Evolutionary conservation across 1,140 invertebrate genomes (phyloP).

Genomic region (Pseudomyrmex sp.): DNA sequence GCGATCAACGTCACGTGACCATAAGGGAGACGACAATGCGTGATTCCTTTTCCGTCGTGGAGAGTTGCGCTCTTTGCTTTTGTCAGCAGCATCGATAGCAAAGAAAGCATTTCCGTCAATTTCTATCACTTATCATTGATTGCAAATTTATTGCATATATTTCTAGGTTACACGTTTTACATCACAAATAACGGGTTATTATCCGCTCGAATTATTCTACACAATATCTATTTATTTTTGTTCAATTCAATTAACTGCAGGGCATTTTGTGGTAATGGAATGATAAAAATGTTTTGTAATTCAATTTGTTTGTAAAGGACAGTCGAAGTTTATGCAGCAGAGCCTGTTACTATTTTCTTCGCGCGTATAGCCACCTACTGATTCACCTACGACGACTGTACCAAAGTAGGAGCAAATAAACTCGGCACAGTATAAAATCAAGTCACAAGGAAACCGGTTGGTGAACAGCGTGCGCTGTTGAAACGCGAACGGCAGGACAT

Average conservation of each 20-base stretch:
- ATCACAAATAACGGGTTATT: neutral
- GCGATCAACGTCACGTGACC: conserved; percentile 71
- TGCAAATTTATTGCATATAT: conserved; percentile 4
- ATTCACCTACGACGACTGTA: conserved; percentile 49
- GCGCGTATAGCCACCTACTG: conserved; percentile 55
- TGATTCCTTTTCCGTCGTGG: conserved; percentile 72
- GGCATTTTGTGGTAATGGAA: too few relatives aligned
- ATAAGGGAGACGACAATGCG: conserved; percentile 74
- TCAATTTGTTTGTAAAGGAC: neutral
- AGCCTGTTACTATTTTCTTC: conserved; percentile 57
- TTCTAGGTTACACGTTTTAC: neutral
- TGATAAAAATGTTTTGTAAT: neutral
- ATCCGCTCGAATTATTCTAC: neutral
- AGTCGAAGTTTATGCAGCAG: conserved; percentile 7
- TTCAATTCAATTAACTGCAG: too few relatives aligned
- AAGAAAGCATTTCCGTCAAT: conserved; percentile 13
- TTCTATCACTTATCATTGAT: neutral
- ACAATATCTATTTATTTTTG: neutral
- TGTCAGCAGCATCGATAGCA: neutral
- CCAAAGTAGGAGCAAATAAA: conserved; percentile 54
- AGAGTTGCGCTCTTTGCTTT: conserved; percentile 8
- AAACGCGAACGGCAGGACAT: conserved; percentile 7
- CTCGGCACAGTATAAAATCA: conserved; percentile 61
- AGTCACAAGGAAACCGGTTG: conserved; percentile 72
- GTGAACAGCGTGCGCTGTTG: conserved; percentile 32